These are phyloP conservation scores for Amblyornis subalaris DNA, from an alignment of 2,113 vertebrate species.

Conservation along the genomic window DNA sequence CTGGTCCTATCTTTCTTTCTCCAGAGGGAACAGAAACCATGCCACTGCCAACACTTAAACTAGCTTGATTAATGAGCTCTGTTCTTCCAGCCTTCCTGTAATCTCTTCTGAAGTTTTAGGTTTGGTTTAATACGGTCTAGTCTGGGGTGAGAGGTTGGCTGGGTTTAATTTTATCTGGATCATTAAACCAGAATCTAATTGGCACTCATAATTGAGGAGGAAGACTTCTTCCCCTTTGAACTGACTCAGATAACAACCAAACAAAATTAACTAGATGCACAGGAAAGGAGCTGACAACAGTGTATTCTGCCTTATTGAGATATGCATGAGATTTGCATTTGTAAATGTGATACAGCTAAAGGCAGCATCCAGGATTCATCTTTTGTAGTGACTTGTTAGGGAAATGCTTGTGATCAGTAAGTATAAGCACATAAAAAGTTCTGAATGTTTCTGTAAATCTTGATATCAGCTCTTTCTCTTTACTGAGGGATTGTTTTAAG, in stretches of 20 bases:
- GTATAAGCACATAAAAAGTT: background rate
- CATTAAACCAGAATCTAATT: constrained; percentile 37
- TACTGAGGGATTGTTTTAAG: background rate
- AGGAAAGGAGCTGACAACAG: constrained; percentile 9
- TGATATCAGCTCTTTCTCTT: background rate
- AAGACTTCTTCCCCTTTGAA: constrained; percentile 14
- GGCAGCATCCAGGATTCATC: background rate
- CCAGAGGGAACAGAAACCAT: background rate
- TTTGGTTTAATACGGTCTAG: constrained; percentile 2
- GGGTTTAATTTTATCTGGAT: constrained; percentile 7
- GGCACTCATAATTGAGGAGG: background rate
- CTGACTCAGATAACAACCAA: background rate
- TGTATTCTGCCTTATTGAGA: constrained; percentile 24
- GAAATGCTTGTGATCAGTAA: constrained; percentile 26
- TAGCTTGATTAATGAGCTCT: constrained; percentile 17
- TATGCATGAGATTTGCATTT: constrained; percentile 39
- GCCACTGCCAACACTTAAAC: background rate
- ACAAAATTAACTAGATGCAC: background rate
- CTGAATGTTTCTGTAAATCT: background rate
- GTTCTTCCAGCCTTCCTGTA: background rate
- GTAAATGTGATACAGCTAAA: background rate
- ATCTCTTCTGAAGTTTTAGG: constrained; percentile 6
- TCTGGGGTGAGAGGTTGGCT: background rate
- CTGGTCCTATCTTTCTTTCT: background rate
- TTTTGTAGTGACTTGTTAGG: background rate